Percentiles rank a stretch among this genome's conserved stretches.
phyloP scores from a whole-genome alignment of 2,888 invertebrate species.

The Sycophila texana region DNA sequence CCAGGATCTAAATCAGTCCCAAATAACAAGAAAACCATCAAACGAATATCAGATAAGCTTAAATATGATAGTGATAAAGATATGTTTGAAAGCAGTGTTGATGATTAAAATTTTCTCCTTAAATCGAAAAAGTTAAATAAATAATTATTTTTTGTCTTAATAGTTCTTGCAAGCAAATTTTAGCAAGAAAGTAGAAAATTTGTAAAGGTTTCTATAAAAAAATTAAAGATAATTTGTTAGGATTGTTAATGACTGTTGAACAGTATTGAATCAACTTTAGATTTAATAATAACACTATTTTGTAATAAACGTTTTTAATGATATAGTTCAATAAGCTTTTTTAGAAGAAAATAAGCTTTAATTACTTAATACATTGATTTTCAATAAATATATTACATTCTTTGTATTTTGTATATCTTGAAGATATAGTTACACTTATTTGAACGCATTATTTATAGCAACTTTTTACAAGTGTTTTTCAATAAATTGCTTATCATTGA shows the following conservation, averaged over 20 bases:
- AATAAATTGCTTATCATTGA: slow-evolving; percentile 28
- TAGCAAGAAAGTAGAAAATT: slow-evolving; percentile 32
- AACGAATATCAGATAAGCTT: slow-evolving; percentile 45
- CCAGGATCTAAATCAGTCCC: slow-evolving; percentile 52
- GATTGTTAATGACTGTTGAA: slow-evolving; percentile 46
- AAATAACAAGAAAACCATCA: slow-evolving; percentile 44
- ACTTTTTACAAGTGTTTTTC: slow-evolving; percentile 42
- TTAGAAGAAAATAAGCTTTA: slow-evolving; percentile 53
- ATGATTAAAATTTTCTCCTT: slow-evolving; percentile 27
- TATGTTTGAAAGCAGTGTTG: slow-evolving; percentile 63
- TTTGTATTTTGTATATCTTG: slow-evolving; percentile 52
- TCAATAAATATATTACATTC: slow-evolving; percentile 53
- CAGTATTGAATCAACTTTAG: slow-evolving; percentile 49
- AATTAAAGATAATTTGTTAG: slow-evolving; percentile 27
- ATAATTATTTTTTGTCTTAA: slow-evolving; percentile 27
- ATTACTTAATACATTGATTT: slow-evolving; percentile 42
- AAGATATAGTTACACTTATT: slow-evolving; percentile 37
- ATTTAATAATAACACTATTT: slow-evolving; percentile 32
- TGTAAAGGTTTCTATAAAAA: slow-evolving; percentile 19
- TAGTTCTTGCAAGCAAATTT: slow-evolving; percentile 20
- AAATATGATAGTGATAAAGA: slow-evolving; percentile 63
- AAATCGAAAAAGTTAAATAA: slow-evolving; percentile 31
- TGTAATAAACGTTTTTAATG: slow-evolving; percentile 44
- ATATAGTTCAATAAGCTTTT: slow-evolving; percentile 35
- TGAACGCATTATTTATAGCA: slow-evolving; percentile 35